Evolutionary conservation across 2,797 vertebrate species (phyloP), one percentile per base, ranked within the genome.

Genomic region (Rhabdomys pumilio): DNA sequence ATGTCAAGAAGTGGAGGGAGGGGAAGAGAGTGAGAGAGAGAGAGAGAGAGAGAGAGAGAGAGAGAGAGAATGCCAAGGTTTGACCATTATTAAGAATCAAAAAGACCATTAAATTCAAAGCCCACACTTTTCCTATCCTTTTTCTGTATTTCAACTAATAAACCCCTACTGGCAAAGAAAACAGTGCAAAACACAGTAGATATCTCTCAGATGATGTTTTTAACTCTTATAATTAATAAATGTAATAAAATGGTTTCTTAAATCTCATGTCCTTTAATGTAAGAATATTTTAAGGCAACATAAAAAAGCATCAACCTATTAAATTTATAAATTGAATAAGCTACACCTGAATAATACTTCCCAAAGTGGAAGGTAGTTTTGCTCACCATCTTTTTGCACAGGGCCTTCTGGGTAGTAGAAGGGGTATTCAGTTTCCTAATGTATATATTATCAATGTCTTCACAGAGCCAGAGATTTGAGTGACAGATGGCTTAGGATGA

Each of bases 231-330:
- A 91, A 79, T 88, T 90, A 94, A 96, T 84, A 76, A 87, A 83
- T n/a, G 85, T 87, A 93, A 92, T 90, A 77, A 94, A 87, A 34
- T 82, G 50, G 61, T 91, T 87, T 41, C 91, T 91, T 59, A 94
- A n/a, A 92, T 65, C 85, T 80, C 26, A 91, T 94, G 47, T 96
- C n/a, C 92, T 59, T 94, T 76, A 44, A 63, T 41, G 4, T 79
- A 88, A 95, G 44, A 76, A 47, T 82, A 89, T 47, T 93, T 95
- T 50, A 96, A 95, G 79, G 92, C 47, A 92, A 93, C 12, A 63
- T 55, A 44, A 47, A 50, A 63, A 79, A 86, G 14, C 47, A 53
- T 14, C 29, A 17, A 20, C 72, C 22, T 88, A 41, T 29, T 77
- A 72, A 63, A 38, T 80, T 67, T 47, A 12, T 73, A 73, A 93